A percentile compares a stretch with the other conserved stretches of the same genome.
These are phyloP conservation scores for Trissoscelio sp. DNA, from an alignment of 2,888 invertebrate genomes.

Conservation along the genomic window DNA sequence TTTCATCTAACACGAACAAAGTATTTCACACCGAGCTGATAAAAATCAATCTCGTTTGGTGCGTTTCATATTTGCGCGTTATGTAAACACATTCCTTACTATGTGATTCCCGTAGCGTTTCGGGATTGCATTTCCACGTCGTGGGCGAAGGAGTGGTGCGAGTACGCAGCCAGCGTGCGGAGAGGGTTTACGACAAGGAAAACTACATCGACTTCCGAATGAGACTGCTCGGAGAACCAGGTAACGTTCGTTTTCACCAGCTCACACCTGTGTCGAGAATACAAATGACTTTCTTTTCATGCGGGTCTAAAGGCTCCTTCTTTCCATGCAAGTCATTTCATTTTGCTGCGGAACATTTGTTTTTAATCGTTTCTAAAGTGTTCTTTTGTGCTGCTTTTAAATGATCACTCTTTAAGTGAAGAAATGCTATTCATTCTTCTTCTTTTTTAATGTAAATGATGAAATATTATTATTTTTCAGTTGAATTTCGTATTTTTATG, in stretches of 20 bases:
- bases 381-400: neutral
- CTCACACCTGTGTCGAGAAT: conserved; percentile 20
- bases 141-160: conserved; percentile 97
- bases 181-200: conserved; percentile 94
- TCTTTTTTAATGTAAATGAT: no score
- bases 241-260: conserved; percentile 80
- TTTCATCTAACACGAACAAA: no score
- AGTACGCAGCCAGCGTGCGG: conserved; percentile 91
- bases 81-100: conserved; percentile 41
- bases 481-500: no score
- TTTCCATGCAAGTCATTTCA: neutral
- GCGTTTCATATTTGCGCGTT: conserved; percentile 14
- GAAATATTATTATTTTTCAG: no score
- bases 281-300: conserved; percentile 41
- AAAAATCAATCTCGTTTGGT: conserved; percentile 11
- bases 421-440: no score
- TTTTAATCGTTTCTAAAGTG: neutral
- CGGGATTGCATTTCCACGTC: conserved; percentile 96
- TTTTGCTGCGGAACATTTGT: neutral
- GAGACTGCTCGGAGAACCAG: conserved; percentile 95
- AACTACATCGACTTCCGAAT: conserved; percentile 98
- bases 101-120: conserved; percentile 77
- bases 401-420: no score
- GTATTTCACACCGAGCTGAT: no score
- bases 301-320: neutral